Conservation (phyloP, 1,140 invertebrate species). For the Drosophila athabasca region DNA sequence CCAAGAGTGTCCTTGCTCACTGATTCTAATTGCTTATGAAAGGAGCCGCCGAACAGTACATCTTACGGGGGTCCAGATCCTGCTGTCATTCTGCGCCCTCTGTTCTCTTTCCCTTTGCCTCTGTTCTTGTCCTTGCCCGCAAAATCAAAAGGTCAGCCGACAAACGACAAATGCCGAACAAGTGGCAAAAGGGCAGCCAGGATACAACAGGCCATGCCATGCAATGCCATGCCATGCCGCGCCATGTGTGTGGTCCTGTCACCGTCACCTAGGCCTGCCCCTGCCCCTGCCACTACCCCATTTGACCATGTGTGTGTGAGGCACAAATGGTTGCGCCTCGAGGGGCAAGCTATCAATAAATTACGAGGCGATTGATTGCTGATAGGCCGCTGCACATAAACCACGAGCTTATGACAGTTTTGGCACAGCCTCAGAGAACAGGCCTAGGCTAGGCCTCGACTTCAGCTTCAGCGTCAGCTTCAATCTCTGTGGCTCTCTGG, state of each 20-base stretch:
- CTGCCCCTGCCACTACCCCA: constrained; percentile 10
- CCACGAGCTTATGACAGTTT: constrained; percentile 79
- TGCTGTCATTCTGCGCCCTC: constrained; percentile 43
- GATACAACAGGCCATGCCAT: constrained; percentile 9
- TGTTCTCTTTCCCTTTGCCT: constrained; percentile 1
- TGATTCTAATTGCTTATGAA: constrained; percentile 75
- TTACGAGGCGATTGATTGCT: constrained; percentile 74
- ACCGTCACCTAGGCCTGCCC: constrained; percentile 19
- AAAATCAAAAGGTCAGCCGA: constrained; percentile 61
- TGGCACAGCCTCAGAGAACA: constrained; percentile 52
- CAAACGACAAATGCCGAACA: constrained; percentile 52
- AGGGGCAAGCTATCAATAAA: constrained; percentile 64
- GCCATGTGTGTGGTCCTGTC: constrained; percentile 47
- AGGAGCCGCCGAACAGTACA: constrained; percentile 44
- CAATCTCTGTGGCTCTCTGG: no score
- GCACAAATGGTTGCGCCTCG: constrained; percentile 23
- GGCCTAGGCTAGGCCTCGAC: no score
- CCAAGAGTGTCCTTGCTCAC: constrained; percentile 72
- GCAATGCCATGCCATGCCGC: background rate
- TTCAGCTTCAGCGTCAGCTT: no score
- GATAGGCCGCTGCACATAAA: constrained; percentile 71
- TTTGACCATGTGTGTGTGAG: constrained; percentile 34
- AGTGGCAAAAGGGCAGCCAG: constrained; percentile 52
- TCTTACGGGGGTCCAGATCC: constrained; percentile 30
- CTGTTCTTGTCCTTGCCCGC: background rate